Conservation (phyloP, 64 coral and sea anemone species). For the Anthopleura sola region DNA sequence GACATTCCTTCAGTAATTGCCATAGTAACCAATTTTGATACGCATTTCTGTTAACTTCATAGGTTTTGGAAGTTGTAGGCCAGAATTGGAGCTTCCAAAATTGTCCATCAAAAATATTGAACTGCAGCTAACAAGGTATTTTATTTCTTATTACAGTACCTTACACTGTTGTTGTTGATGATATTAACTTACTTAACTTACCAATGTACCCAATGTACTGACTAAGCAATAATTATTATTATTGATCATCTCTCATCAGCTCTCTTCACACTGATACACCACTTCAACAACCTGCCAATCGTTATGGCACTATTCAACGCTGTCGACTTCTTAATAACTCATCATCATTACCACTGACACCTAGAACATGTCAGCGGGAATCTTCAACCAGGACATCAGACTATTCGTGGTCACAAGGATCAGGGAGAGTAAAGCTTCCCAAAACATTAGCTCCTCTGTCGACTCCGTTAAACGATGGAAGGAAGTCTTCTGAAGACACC, state of each 20-base stretch:
- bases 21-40: not conserved
- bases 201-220: too few relatives aligned
- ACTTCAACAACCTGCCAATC: not conserved
- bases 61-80: not conserved
- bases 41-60: not conserved
- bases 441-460: not conserved
- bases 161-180: too few relatives aligned
- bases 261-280: not conserved
- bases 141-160: not conserved
- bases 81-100: conserved; percentile 20
- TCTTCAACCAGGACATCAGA: not conserved
- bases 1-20: too few relatives aligned
- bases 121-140: conserved; percentile 35
- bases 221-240: too few relatives aligned
- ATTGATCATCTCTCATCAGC: conserved; percentile 2
- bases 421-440: not conserved
- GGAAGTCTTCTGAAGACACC: not conserved
- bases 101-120: conserved; percentile 52
- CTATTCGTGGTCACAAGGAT: not conserved
- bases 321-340: not conserved
- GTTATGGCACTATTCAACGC: not conserved
- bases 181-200: too few relatives aligned
- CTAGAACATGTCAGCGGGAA: not conserved
- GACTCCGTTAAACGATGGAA: not conserved
- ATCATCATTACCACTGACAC: not conserved